Evolutionary conservation across 2,888 invertebrate genomes (phyloP).

Genomic region (Apotomis capreana): DNA sequence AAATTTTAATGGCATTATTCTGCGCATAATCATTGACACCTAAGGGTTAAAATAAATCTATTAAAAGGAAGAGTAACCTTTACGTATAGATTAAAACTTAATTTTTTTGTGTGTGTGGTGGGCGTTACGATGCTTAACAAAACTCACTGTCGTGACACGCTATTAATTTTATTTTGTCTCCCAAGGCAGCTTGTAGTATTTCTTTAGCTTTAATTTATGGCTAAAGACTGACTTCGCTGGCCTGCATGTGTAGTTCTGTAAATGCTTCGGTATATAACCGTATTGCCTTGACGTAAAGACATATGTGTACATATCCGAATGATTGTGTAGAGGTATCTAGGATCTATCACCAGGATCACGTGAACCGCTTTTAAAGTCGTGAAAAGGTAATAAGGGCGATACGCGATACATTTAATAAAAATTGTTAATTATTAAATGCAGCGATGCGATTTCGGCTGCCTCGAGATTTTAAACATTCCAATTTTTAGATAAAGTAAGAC

Average conservation of each 20-base stretch:
- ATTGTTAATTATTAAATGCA: not conserved
- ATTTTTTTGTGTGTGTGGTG: too few relatives aligned
- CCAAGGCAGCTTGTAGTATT: conserved; percentile 33
- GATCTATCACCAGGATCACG: not conserved
- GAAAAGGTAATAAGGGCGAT: not conserved
- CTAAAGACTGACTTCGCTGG: conserved; percentile 42
- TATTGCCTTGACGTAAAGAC: conserved; percentile 36
- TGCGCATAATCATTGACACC: too few relatives aligned
- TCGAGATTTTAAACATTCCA: conserved; percentile 55
- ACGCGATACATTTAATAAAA: not conserved
- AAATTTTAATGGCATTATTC: too few relatives aligned
- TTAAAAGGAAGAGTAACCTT: too few relatives aligned
- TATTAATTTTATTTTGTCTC: conserved; percentile 3
- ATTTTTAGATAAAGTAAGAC: conserved; percentile 50
- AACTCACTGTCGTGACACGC: not conserved
- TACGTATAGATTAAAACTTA: too few relatives aligned
- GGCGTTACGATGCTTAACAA: not conserved
- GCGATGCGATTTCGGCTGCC: conserved; percentile 15
- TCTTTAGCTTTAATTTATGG: conserved; percentile 35
- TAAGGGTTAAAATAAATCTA: too few relatives aligned
- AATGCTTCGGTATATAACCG: conserved; percentile 28
- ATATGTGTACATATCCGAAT: conserved; percentile 37
- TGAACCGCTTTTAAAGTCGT: not conserved
- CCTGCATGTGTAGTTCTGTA: conserved; percentile 26
- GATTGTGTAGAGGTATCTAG: conserved; percentile 6